Conservation (phyloP, 1,140 invertebrate genomes). For the Coenobita brevimanus region DNA sequence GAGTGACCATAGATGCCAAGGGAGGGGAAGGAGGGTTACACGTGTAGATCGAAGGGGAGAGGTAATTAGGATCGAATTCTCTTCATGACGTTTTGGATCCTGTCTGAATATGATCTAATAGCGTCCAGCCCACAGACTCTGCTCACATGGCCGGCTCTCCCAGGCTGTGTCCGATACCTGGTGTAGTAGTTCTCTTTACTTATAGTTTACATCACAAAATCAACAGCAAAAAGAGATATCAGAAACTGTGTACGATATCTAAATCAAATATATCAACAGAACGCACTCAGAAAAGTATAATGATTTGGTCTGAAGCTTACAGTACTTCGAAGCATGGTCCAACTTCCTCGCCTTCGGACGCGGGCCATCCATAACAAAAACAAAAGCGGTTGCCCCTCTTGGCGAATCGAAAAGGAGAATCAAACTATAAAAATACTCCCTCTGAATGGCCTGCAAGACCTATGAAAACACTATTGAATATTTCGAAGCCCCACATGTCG, state of each 20-base stretch:
- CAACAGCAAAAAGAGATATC: background rate
- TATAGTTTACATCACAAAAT: background rate
- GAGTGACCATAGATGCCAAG: conserved; percentile 31
- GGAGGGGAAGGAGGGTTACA: conserved; percentile 21
- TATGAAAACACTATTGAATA: conserved; percentile 63
- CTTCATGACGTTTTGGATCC: conserved; percentile 65
- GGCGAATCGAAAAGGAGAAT: conserved; percentile 55
- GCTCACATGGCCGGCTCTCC: conserved; percentile 59
- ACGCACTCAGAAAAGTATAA: no score
- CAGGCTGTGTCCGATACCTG: conserved; percentile 11
- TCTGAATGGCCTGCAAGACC: conserved; percentile 59
- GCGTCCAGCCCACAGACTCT: conserved; percentile 59
- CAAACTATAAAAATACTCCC: conserved; percentile 50
- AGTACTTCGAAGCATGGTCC: background rate
- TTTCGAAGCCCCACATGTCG: conserved; percentile 27
- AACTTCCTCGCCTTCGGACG: conserved; percentile 26
- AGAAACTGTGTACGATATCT: background rate
- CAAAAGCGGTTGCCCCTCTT: conserved; percentile 56
- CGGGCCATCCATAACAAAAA: conserved; percentile 57
- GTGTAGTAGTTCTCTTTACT: no score
- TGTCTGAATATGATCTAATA: conserved; percentile 66
- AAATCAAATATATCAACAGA: no score
- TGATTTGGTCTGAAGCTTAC: no score
- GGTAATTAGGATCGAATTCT: conserved; percentile 67
- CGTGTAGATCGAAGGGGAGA: background rate